phyloP scores from a whole-genome alignment of 2,797 vertebrate species.

The Melanotaenia parkinsoni region DNA sequence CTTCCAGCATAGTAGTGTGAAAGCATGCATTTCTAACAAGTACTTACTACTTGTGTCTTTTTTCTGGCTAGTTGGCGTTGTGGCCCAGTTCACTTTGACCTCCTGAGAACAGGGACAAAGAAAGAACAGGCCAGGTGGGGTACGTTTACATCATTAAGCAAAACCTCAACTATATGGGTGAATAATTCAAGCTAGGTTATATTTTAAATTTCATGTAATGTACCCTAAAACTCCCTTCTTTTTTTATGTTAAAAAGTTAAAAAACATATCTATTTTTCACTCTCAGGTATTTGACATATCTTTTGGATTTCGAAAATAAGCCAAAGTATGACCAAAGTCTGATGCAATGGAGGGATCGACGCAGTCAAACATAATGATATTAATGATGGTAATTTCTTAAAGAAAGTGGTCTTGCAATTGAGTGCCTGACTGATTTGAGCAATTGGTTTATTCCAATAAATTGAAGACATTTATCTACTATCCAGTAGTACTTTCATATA shows the following conservation, averaged over 20 bases:
- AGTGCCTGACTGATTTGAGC: neutral
- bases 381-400: neutral
- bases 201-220: slow-evolving; percentile 44
- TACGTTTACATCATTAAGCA: slow-evolving; percentile 63
- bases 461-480: neutral
- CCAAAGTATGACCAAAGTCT: neutral
- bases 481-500: slow-evolving; percentile 23
- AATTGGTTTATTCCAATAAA: neutral
- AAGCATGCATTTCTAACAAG: neutral
- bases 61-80: slow-evolving; percentile 99
- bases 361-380: neutral
- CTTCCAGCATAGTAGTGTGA: neutral
- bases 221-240: slow-evolving; percentile 26
- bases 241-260: neutral
- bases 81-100: slow-evolving; percentile 99
- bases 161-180: slow-evolving; percentile 15
- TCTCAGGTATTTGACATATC: neutral
- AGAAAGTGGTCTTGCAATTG: neutral
- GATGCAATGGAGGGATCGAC: neutral
- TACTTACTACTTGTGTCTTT: slow-evolving; percentile 99
- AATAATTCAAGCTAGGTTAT: neutral
- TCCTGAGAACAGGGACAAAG: slow-evolving; percentile 84
- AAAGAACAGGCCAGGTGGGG: slow-evolving; percentile 66
- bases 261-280: neutral
- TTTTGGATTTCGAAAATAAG: neutral